A percentile compares a stretch with the other conserved stretches of the same genome.
These are phyloP conservation scores for Ferdinandea cuprea DNA, from an alignment of 2,888 invertebrate species.

Conservation along the genomic window DNA sequence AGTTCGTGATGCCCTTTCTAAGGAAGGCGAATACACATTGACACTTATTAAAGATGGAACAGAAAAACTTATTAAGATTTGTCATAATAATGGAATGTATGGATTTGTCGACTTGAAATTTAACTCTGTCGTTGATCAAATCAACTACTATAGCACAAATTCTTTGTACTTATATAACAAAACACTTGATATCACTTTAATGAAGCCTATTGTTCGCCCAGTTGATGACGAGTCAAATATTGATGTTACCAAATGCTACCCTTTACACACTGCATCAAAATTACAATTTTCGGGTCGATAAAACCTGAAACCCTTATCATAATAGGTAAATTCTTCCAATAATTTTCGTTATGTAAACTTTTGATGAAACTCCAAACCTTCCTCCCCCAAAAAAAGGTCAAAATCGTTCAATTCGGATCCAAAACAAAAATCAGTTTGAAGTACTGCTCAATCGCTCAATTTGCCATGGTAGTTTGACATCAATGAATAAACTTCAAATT, in stretches of 20 bases:
- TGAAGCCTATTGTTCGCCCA: slow-evolving; percentile 92
- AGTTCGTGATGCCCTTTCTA: slow-evolving; percentile 97
- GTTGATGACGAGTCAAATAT: slow-evolving; percentile 83
- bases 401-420: no score
- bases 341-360: no score
- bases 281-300: no score
- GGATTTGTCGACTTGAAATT: slow-evolving; percentile 95
- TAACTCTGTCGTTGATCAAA: slow-evolving; percentile 93
- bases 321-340: no score
- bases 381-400: no score
- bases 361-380: no score
- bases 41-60: slow-evolving; percentile 97
- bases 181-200: slow-evolving; percentile 94
- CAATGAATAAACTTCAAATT: no score
- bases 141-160: slow-evolving; percentile 92
- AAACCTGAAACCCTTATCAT: no score
- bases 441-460: no score
- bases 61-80: slow-evolving; percentile 98
- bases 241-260: slow-evolving; percentile 79
- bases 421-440: no score
- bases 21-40: slow-evolving; percentile 97
- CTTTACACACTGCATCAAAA: no score
- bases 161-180: slow-evolving; percentile 97
- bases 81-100: slow-evolving; percentile 94
- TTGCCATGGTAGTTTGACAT: no score